Evolutionary conservation across 2,797 vertebrate species (phyloP), one percentile per base, ranked within the genome.

Genomic region (Malacoraja senta): DNA sequence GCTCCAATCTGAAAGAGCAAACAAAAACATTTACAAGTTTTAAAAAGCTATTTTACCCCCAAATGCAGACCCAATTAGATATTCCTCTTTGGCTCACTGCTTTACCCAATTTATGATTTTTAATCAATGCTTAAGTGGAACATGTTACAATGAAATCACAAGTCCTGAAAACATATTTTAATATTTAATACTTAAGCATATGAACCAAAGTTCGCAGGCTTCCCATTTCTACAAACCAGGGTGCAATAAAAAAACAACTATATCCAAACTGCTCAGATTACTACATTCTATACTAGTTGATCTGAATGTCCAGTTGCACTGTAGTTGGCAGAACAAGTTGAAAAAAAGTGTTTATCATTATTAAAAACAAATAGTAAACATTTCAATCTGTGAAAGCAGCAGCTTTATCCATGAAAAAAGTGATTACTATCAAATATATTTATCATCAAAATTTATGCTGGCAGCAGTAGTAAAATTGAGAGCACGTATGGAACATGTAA

Each of bases 1-100:
- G 98, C 98, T 94, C 98, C 98, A 0, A 98, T 98, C 98, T 98
- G 94, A 92, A 95, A 90, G 94, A 93, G 93, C 93, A 78, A 93
- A 79, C 93, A 93, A 88, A 65, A 0, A 68, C 17, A 81, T 26
- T 88, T 8, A 61, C 12, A 84, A 84, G 21, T 71, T 71, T 19
- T 12, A 61, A 83, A 61, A 84, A 26, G 10, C n/a, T 0, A 63
- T 65, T 86, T 35, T 15, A 29, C 6, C 63, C 63, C 65, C 80
- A 61, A 13, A 21, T 32, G 19, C 61, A 65, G 32, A 88, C 29
- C 53, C 13, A 29, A 58, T 61, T 79, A 79, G 61, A 32, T 17
- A 65, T 35, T 2, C 29, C n/a, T 17, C 32, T 32, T 32, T 32
- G 29, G 4, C 21, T 63, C 76, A 77, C n/a, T 61, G 58, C 13